Percentiles rank a stretch among this genome's conserved stretches.
phyloP scores from a whole-genome alignment of 2,113 vertebrate species.

The Odobenus rosmarus region DNA sequence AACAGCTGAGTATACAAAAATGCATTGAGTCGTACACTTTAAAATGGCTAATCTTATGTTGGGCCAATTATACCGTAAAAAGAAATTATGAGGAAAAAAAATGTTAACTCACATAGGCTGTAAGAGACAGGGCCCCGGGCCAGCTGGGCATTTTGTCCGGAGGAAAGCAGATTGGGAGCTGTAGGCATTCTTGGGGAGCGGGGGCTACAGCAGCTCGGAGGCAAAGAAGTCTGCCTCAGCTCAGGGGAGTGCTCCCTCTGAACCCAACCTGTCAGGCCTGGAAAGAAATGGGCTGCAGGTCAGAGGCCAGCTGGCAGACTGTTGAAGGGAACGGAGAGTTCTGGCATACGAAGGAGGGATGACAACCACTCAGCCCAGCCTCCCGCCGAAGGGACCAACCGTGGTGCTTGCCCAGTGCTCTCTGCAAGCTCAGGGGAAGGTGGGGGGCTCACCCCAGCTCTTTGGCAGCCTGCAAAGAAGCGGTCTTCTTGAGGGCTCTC shows the following conservation, averaged over 20 bases:
- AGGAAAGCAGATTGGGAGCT: not conserved
- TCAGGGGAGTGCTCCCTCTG: constrained; percentile 39
- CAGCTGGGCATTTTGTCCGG: not conserved
- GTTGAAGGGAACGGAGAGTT: not conserved
- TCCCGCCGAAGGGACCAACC: not conserved
- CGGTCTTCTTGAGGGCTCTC: not conserved
- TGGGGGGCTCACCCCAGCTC: not conserved
- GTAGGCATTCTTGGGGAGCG: not conserved
- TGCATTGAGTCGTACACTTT: not conserved
- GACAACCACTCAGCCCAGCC: not conserved
- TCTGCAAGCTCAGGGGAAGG: not conserved
- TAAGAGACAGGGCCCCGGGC: not conserved
- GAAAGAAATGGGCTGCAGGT: constrained; percentile 39
- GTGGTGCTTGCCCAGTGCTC: not conserved
- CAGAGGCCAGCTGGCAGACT: not conserved
- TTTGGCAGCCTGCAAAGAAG: not conserved
- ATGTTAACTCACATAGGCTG: not conserved
- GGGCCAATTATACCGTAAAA: not conserved
- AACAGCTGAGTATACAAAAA: not conserved
- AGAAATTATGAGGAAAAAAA: not conserved
- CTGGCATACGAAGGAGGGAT: constrained; percentile 25
- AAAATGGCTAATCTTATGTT: not conserved
- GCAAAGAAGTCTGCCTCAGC: constrained; percentile 31
- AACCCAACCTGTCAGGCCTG: constrained; percentile 59
- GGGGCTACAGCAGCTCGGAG: not conserved